A percentile compares a stretch with the other conserved stretches of the same genome.
Evolutionary conservation across 2,888 invertebrate species (phyloP).

Genomic region (Apoderus coryli): DNA sequence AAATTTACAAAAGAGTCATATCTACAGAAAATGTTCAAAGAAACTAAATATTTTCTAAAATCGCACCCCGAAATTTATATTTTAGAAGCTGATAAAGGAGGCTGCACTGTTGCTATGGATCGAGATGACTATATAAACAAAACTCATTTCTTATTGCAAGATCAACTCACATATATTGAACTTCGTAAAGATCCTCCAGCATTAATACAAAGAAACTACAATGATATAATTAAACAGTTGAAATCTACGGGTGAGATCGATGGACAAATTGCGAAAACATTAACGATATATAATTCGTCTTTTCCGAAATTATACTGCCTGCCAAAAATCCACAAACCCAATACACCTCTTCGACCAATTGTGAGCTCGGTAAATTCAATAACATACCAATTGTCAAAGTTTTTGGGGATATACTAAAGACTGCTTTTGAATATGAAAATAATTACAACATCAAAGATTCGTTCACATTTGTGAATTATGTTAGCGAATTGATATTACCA

Average conservation of each 20-base stretch:
- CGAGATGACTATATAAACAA: slow-evolving; percentile 2
- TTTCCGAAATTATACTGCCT: slow-evolving; percentile 7
- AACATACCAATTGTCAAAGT: slow-evolving; percentile 3
- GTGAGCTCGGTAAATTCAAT: not conserved
- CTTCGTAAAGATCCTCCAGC: not conserved
- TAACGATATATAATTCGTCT: slow-evolving; percentile 1
- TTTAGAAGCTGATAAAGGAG: no score
- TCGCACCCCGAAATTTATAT: no score
- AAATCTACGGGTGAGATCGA: not conserved
- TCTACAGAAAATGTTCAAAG: no score
- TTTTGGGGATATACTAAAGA: slow-evolving; percentile 1
- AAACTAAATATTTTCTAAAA: no score
- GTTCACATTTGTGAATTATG: no score
- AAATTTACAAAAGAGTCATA: no score
- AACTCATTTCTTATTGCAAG: not conserved
- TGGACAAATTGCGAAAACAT: not conserved
- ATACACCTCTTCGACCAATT: slow-evolving; percentile 4
- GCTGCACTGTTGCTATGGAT: slow-evolving; percentile 1
- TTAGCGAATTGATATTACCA: no score
- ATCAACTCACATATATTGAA: not conserved
- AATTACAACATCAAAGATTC: slow-evolving; percentile 3
- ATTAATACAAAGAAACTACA: not conserved
- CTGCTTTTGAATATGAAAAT: not conserved
- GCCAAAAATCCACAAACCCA: slow-evolving; percentile 4
- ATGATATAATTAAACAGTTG: slow-evolving; percentile 2